Base-by-base conservation (phyloP, 2,797 vertebrate genomes). In the Dendrocincla fuliginosa region DNA sequence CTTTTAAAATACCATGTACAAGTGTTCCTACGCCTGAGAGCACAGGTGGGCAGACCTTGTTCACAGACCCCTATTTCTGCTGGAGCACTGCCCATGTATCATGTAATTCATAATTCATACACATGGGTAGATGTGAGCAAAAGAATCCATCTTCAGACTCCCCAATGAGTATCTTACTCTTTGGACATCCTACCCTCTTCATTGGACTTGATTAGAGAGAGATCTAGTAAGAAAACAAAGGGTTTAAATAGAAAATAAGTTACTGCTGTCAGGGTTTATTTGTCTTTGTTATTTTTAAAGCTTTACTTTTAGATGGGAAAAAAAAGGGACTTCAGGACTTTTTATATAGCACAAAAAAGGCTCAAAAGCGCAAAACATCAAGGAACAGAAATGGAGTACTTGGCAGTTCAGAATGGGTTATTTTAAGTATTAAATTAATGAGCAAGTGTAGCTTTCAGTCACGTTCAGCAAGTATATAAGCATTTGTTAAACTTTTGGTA, bases 11-110 rank as follows among this genome's bases (percentile, higher is more conserved):
- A 39, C 3, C 69, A 56, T 6, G 11, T 89, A 82, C 77, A 84
- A 60, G 15, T 56, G 80, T 55, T 87, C 84, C 92, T 50, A 55
- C 32, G 28, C 39, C 74, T 78, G 93, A 95, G 79, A 92, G 74
- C 41, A 90, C 79, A 79, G 52, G 32, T 87, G 92, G 12, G 89
- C 88, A 95, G 69, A 56, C 70, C 85, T 70, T 17, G 14, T 11
- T 33, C 19, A 39, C 73, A 33, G 0, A 15, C 0, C 44, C 39
- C n/a, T 39, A 30, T 17, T 30, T 57, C 42, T 70, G 71, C 50
- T 22, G 16, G 14, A 30, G 7, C 42, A 18, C 7, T 27, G 33
- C 52, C 7, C 20, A 5, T 1, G 0, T 17, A 30, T 6, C 22
- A 4, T 2, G 5, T 11, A 44, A 11, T n/a, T 42, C 35, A 8